Conservation (phyloP, 2,113 vertebrate genomes). For the Ellobius talpinus region DNA sequence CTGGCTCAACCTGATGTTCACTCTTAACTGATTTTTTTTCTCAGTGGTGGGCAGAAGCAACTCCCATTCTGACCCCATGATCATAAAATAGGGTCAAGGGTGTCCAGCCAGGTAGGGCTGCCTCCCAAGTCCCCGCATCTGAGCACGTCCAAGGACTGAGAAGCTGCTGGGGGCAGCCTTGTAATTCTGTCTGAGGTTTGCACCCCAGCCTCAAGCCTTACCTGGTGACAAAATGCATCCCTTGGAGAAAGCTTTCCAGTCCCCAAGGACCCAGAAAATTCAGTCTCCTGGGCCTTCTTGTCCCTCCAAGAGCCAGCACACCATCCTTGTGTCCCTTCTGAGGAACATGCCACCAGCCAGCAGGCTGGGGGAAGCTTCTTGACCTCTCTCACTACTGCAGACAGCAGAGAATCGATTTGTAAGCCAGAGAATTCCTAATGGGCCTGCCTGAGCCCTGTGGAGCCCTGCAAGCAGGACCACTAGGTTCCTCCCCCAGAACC, state of each 20-base stretch:
- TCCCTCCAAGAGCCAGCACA: background rate
- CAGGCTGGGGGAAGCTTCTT: background rate
- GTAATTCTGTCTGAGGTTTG: background rate
- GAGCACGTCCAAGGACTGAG: background rate
- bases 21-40: background rate
- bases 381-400: background rate
- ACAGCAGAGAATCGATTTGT: slow-evolving; percentile 75
- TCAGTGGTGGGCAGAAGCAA: background rate
- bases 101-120: background rate
- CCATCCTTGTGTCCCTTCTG: background rate
- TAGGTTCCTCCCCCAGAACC: background rate
- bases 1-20: background rate
- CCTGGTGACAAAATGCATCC: background rate
- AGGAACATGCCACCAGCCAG: background rate
- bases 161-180: background rate
- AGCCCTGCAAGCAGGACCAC: background rate
- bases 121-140: background rate
- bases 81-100: too few relatives aligned
- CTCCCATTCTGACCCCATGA: background rate
- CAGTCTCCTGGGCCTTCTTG: background rate
- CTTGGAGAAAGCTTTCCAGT: background rate
- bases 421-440: background rate
- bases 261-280: too few relatives aligned
- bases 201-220: background rate
- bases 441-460: slow-evolving; percentile 50